Percentiles rank a stretch among this genome's conserved stretches.
Conservation (phyloP, 2,797 vertebrate genomes). For the Lerista edwardsae region DNA sequence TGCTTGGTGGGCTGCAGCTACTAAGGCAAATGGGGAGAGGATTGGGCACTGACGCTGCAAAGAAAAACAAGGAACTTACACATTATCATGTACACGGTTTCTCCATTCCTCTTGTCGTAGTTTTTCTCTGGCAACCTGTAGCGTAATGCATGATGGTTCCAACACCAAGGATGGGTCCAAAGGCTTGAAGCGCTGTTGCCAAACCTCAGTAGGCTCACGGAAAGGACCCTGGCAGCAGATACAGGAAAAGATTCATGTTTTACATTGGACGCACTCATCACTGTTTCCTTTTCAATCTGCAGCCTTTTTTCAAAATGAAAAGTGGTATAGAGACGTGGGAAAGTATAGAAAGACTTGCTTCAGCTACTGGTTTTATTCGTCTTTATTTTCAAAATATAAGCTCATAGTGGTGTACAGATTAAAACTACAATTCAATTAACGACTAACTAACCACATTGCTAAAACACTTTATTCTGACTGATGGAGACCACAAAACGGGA, state of each 20-base stretch:
- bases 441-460: neutral
- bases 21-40: too few species aligned
- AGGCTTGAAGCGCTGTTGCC: conserved; percentile 82
- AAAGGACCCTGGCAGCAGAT: conserved; percentile 83
- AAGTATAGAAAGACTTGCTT: conserved; percentile 38
- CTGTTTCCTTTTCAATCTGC: conserved; percentile 26
- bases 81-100: conserved; percentile 69
- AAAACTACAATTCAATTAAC: neutral
- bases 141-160: conserved; percentile 79
- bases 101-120: conserved; percentile 70
- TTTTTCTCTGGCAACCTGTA: conserved; percentile 77
- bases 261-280: conserved; percentile 37
- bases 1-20: too few species aligned
- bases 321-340: conserved; percentile 35
- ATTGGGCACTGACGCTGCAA: neutral
- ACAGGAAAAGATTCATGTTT: conserved; percentile 54
- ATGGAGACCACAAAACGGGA: conserved; percentile 39
- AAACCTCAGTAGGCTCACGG: conserved; percentile 79
- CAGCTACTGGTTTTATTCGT: conserved; percentile 39
- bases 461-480: conserved; percentile 27
- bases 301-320: conserved; percentile 53
- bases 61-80: conserved; percentile 73
- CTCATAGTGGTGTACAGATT: neutral
- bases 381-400: neutral
- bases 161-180: conserved; percentile 82